Conservation (phyloP, 2,797 vertebrate species). For the Gymnoscopelus microlampas region DNA sequence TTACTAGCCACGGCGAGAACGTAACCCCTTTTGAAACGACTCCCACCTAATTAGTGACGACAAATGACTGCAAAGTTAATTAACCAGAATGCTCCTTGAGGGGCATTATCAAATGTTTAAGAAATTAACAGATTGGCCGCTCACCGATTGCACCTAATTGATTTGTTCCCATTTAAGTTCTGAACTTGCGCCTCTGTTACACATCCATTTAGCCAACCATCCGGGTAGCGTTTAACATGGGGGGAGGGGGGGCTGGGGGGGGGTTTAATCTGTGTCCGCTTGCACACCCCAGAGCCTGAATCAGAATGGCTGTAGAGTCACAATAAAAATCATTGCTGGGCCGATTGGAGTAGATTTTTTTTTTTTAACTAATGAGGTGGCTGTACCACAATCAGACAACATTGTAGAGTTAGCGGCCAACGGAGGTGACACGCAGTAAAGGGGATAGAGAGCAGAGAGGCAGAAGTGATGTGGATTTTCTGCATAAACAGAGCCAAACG, state of each 20-base stretch:
- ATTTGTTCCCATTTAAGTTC: constrained; percentile 79
- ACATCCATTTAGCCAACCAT: constrained; percentile 67
- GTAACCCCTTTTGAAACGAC: constrained; percentile 78
- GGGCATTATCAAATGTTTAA: constrained; percentile 79
- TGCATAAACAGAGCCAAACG: constrained; percentile 57
- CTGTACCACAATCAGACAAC: constrained; percentile 61
- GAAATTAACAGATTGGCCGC: constrained; percentile 80
- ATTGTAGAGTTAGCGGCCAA: constrained; percentile 39
- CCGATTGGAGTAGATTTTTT: constrained; percentile 60
- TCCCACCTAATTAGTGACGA: constrained; percentile 78
- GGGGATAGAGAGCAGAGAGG: constrained; percentile 45
- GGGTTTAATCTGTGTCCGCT: constrained; percentile 56
- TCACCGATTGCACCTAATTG: constrained; percentile 78
- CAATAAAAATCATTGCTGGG: constrained; percentile 56
- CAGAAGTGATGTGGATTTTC: constrained; percentile 60
- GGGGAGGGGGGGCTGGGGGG: constrained; percentile 32
- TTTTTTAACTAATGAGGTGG: constrained; percentile 69
- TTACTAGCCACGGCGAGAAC: constrained; percentile 72
- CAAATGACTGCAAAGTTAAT: constrained; percentile 78
- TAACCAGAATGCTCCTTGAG: constrained; percentile 78
- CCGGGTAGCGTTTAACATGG: constrained; percentile 44
- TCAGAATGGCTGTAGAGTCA: constrained; percentile 25
- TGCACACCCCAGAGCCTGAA: constrained; percentile 43
- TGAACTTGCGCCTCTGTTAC: constrained; percentile 59
- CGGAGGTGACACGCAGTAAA: constrained; percentile 55